A percentile compares a stretch with the other conserved stretches of the same genome.
These are phyloP conservation scores for Stenodera caucasica DNA, from an alignment of 2,888 invertebrate species.

Conservation along the genomic window DNA sequence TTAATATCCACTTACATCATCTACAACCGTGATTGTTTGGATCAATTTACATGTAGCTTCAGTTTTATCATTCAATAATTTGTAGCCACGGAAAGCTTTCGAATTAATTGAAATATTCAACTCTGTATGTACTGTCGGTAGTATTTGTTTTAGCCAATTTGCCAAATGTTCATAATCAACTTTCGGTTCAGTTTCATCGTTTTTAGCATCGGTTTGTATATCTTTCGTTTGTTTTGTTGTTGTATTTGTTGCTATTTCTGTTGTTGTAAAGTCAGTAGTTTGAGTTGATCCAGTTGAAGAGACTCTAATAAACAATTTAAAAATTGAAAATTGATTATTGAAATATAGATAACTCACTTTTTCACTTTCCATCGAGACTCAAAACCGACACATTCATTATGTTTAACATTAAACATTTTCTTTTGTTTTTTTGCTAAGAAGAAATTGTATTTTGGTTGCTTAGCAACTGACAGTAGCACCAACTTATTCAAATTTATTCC, in stretches of 20 bases:
- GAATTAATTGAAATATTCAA: conserved; percentile 51
- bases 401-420: conserved; percentile 54
- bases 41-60: conserved; percentile 44
- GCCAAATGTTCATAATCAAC: conserved; percentile 56
- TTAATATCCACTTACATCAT: conserved; percentile 8
- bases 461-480: neutral
- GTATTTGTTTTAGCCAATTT: conserved; percentile 57
- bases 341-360: conserved; percentile 41
- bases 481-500: neutral
- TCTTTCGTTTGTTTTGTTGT: conserved; percentile 44
- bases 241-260: conserved; percentile 45
- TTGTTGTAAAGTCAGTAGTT: conserved; percentile 43
- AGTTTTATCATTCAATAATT: conserved; percentile 33
- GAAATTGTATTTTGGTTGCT: neutral
- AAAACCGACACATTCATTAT: conserved; percentile 57
- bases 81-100: conserved; percentile 47
- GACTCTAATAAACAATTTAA: conserved; percentile 39
- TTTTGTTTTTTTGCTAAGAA: neutral
- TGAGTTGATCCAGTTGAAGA: conserved; percentile 42
- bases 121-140: conserved; percentile 56
- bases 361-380: conserved; percentile 55
- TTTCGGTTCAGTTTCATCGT: conserved; percentile 30
- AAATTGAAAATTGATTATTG: neutral
- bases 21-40: conserved; percentile 41
- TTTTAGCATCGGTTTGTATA: conserved; percentile 53